phyloP scores from a whole-genome alignment of 1,140 invertebrate genomes.

The Melitaea cinxia region DNA sequence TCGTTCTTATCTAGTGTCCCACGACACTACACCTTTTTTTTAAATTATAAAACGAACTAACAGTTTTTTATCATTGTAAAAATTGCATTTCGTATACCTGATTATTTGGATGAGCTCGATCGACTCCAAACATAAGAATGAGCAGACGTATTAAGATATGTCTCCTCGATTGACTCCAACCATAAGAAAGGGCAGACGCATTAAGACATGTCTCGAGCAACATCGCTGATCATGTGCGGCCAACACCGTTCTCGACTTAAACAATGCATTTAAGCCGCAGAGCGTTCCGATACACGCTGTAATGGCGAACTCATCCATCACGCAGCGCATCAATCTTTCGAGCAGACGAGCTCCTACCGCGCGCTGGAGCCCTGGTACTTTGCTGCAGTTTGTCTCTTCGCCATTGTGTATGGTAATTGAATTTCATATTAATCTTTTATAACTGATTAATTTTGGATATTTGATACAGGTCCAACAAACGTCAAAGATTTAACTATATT shows the following conservation, averaged over 20 bases:
- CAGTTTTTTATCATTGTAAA: too few species aligned
- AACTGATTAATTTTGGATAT: background rate
- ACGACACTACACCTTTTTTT: too few species aligned
- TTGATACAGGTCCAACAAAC: background rate
- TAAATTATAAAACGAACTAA: too few species aligned
- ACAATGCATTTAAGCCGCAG: constrained; percentile 15
- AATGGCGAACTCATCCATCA: constrained; percentile 32
- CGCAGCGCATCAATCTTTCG: constrained; percentile 60
- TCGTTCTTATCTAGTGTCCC: too few species aligned
- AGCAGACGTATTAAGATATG: too few species aligned
- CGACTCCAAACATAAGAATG: too few species aligned
- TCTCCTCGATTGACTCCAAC: too few species aligned
- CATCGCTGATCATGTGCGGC: background rate
- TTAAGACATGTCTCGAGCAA: background rate
- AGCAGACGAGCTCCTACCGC: constrained; percentile 42
- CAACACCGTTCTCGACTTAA: constrained; percentile 9
- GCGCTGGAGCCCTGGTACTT: constrained; percentile 51
- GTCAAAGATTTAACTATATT: background rate
- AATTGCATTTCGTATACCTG: too few species aligned
- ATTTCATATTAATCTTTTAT: constrained; percentile 6
- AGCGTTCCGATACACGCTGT: constrained; percentile 17
- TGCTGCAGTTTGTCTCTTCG: constrained; percentile 12
- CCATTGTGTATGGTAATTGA: constrained; percentile 19
- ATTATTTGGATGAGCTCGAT: too few species aligned
- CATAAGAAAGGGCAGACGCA: background rate